These are phyloP conservation scores for Diloba caeruleocephala DNA, from an alignment of 2,888 invertebrate genomes.

Conservation along the genomic window DNA sequence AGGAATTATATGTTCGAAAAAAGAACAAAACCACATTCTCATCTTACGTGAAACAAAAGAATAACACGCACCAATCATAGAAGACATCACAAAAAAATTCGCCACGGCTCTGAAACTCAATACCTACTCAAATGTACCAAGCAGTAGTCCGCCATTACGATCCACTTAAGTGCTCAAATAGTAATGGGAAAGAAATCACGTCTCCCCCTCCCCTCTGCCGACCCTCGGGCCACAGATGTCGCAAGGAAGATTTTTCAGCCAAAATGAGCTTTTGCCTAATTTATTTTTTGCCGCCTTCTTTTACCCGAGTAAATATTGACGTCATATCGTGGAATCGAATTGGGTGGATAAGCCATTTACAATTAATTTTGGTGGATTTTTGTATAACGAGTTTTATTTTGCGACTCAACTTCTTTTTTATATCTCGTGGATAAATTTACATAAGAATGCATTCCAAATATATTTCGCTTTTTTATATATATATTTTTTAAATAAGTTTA, in stretches of 20 bases:
- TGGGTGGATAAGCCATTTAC: constrained; percentile 63
- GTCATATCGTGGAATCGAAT: constrained; percentile 55
- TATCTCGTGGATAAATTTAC: no score
- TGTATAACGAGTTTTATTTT: neutral
- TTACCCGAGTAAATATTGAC: constrained; percentile 87
- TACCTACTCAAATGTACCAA: constrained; percentile 44
- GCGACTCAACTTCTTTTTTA: no score
- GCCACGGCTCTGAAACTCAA: constrained; percentile 17
- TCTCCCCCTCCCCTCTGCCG: constrained; percentile 57
- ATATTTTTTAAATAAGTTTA: no score
- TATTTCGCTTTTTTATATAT: no score
- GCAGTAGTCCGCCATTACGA: constrained; percentile 56
- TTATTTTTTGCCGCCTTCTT: constrained; percentile 89
- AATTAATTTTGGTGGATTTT: constrained; percentile 2
- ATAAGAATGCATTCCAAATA: no score
- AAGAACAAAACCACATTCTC: no score
- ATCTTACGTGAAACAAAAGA: no score
- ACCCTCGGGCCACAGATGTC: constrained; percentile 82
- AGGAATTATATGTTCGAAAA: no score
- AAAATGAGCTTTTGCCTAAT: constrained; percentile 89
- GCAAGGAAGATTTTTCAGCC: constrained; percentile 79
- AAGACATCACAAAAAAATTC: no score
- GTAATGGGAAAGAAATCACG: constrained; percentile 78
- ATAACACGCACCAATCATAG: no score
- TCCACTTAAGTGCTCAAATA: constrained; percentile 63